These are phyloP conservation scores for Cephus nigrinus DNA, from an alignment of 2,888 invertebrate genomes.

Conservation along the genomic window DNA sequence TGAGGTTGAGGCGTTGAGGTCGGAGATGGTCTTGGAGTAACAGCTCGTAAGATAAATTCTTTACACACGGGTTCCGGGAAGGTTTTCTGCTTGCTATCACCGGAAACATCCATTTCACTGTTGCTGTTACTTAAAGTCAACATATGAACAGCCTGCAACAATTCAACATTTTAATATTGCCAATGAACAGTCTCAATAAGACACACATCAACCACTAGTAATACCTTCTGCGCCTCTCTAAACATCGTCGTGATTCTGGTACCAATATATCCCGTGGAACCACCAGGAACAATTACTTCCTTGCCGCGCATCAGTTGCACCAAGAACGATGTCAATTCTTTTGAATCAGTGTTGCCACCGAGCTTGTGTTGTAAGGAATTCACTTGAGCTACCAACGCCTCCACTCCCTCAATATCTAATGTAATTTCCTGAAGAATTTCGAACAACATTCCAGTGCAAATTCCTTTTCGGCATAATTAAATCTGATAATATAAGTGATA, in stretches of 20 bases:
- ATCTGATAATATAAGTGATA: neutral
- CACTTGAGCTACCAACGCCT: constrained; percentile 68
- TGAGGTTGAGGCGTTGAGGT: constrained; percentile 74
- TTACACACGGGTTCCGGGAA: constrained; percentile 72
- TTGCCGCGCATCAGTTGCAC: constrained; percentile 69
- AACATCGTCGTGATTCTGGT: constrained; percentile 71
- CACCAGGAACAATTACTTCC: constrained; percentile 73
- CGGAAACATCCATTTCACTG: constrained; percentile 47
- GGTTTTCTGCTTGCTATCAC: constrained; percentile 52
- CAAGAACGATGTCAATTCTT: constrained; percentile 65
- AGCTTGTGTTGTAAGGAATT: constrained; percentile 71
- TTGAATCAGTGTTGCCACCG: constrained; percentile 57
- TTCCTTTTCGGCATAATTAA: neutral
- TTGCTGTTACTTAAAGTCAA: constrained; percentile 63
- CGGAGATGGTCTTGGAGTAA: constrained; percentile 72
- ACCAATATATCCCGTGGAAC: constrained; percentile 70
- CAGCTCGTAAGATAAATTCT: constrained; percentile 75
- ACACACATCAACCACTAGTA: constrained; percentile 3
- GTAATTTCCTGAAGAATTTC: constrained; percentile 49
- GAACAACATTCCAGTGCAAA: neutral
- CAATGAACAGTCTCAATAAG: neutral
- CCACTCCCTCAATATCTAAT: constrained; percentile 66
- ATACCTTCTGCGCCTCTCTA: constrained; percentile 70
- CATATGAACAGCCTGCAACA: constrained; percentile 68
- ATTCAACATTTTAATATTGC: constrained; percentile 12